Conservation (phyloP, 1,140 invertebrate genomes). For the Charaxes varanes region DNA sequence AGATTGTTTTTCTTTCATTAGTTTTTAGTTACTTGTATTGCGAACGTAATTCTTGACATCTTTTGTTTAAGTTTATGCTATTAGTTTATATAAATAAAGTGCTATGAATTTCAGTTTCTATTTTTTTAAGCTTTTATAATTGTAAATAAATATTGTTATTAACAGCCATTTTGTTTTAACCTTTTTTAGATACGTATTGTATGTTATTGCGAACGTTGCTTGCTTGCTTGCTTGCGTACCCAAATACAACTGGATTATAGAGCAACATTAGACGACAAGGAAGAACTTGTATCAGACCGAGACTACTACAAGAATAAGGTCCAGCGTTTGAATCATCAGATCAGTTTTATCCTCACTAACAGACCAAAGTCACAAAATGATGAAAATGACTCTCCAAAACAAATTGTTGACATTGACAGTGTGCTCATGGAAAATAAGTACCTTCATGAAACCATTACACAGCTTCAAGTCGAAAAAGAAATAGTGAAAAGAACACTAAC, state of each 20-base stretch:
- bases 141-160: too few species aligned
- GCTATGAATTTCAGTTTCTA: too few species aligned
- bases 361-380: slow-evolving; percentile 37
- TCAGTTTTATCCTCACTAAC: slow-evolving; percentile 81
- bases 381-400: slow-evolving; percentile 47
- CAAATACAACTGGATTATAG: slow-evolving; percentile 85
- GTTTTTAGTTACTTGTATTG: too few species aligned
- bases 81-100: too few species aligned
- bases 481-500: slow-evolving; percentile 80
- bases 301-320: slow-evolving; percentile 91
- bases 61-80: too few species aligned
- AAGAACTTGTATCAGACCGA: slow-evolving; percentile 86
- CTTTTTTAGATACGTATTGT: too few species aligned
- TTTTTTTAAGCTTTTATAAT: too few species aligned
- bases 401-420: slow-evolving; percentile 86
- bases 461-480: slow-evolving; percentile 86
- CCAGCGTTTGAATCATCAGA: slow-evolving; percentile 87
- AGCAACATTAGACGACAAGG: slow-evolving; percentile 88
- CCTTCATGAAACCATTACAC: slow-evolving; percentile 86
- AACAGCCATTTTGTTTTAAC: too few species aligned
- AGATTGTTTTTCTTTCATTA: too few species aligned
- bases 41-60: too few species aligned
- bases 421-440: slow-evolving; percentile 89
- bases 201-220: too few species aligned
- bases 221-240: too few species aligned